Conservation (phyloP, 1,140 invertebrate genomes). For the Drosophila kikkawai region DNA sequence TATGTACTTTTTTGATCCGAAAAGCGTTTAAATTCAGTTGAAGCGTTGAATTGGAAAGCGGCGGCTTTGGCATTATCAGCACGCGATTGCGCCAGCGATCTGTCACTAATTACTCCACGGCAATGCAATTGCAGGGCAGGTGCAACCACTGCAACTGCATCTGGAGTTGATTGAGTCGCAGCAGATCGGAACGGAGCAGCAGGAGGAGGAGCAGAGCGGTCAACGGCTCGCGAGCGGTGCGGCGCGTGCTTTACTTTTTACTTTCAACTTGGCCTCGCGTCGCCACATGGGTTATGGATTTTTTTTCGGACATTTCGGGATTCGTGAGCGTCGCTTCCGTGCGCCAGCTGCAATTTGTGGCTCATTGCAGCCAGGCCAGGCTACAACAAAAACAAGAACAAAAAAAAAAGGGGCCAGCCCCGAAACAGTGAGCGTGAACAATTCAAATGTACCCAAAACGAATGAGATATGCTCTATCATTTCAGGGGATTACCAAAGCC, state of each 20-base stretch:
- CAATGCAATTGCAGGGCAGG: slow-evolving; percentile 43
- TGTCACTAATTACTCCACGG: slow-evolving; percentile 76
- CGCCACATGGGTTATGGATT: slow-evolving; percentile 34
- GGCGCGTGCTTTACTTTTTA: slow-evolving; percentile 75
- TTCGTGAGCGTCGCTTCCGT: slow-evolving; percentile 75
- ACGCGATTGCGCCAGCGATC: slow-evolving; percentile 77
- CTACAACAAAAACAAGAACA: slow-evolving; percentile 18
- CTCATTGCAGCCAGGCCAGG: slow-evolving; percentile 46
- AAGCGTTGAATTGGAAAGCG: slow-evolving; percentile 69
- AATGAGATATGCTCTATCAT: slow-evolving; percentile 36
- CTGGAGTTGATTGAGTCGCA: slow-evolving; percentile 68
- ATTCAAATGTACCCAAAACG: slow-evolving; percentile 16
- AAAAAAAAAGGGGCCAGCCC: slow-evolving; percentile 65
- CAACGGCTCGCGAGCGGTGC: slow-evolving; percentile 60
- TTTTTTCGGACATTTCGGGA: slow-evolving; percentile 49
- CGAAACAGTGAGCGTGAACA: slow-evolving; percentile 59
- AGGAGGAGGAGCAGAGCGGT: slow-evolving; percentile 23
- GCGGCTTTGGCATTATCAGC: slow-evolving; percentile 62
- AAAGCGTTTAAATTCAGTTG: slow-evolving; percentile 62
- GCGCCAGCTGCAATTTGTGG: slow-evolving; percentile 81
- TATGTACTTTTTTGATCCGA: not conserved
- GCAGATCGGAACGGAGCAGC: slow-evolving; percentile 69
- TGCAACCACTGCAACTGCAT: slow-evolving; percentile 46
- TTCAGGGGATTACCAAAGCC: slow-evolving; percentile 10
- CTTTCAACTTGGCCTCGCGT: slow-evolving; percentile 30